A percentile compares a stretch with the other conserved stretches of the same genome.
Evolutionary conservation across 2,888 invertebrate species (phyloP).

Genomic region (Sarcophaga carnaria): DNA sequence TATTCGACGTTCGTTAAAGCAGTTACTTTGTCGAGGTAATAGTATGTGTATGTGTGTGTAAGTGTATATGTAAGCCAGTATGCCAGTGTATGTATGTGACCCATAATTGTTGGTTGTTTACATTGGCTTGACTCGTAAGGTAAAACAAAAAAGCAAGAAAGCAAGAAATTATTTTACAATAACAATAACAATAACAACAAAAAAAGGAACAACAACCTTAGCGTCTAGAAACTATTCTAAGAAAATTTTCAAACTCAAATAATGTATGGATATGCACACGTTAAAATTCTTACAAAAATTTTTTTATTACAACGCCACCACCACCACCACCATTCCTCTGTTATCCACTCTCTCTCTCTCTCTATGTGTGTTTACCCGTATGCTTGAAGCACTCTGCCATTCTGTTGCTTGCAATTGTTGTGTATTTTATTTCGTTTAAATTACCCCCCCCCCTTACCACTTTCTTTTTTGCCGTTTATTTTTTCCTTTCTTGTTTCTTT

Average conservation of each 20-base stretch:
- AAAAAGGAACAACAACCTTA: conserved; percentile 30
- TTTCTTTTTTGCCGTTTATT: conserved; percentile 20
- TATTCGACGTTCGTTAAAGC: not conserved
- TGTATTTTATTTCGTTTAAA: conserved; percentile 46
- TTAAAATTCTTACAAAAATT: conserved; percentile 35
- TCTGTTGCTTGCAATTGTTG: conserved; percentile 7
- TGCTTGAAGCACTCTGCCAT: not conserved
- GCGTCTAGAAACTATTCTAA: conserved; percentile 3
- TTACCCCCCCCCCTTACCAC: not conserved
- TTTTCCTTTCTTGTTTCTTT: conserved; percentile 37
- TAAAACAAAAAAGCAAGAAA: conserved; percentile 37
- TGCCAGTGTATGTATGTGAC: conserved; percentile 62
- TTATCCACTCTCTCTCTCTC: not conserved
- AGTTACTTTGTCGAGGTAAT: not conserved
- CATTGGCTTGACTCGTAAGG: not conserved
- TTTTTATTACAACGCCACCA: conserved; percentile 5
- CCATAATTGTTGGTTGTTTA: conserved; percentile 52
- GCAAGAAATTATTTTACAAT: conserved; percentile 9
- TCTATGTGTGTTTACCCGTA: not conserved
- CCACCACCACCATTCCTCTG: not conserved
- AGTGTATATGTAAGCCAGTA: conserved; percentile 1
- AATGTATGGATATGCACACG: conserved; percentile 51
- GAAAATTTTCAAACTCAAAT: conserved; percentile 54
- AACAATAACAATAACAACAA: not conserved
- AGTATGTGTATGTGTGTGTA: conserved; percentile 33